Base-by-base conservation (phyloP, 2,113 vertebrate genomes). In the Paramisgurnus dabryanus region DNA sequence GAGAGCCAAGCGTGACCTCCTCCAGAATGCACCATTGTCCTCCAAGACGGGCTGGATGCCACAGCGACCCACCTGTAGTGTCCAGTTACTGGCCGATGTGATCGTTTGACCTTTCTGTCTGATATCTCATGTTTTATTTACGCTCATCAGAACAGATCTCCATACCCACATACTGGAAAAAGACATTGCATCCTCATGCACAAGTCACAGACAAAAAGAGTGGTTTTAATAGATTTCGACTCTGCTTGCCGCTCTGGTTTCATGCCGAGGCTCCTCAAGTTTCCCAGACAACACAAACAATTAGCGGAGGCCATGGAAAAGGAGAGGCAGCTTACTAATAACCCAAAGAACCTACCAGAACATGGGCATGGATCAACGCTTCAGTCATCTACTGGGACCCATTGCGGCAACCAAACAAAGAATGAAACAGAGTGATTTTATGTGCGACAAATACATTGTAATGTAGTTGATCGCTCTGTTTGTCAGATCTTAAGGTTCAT, bases 61-160 rank as follows among this genome's bases (percentile, higher is more conserved):
- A 69, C 57, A 57, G 67, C 67, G 57, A 43, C 34, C 45, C 53
- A 50, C 57, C 34, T 63, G 49, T 43, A 67, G 82, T 67, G 68
- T 89, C 77, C 72, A 64, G 80, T 85, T 85, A 80, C 88, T 22
- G 66, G 47, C 53, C n/a, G 64, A 63, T 60, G 65, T 81, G 81
- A 78, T 82, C 74, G 75, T 72, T 58, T 85, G 87, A 86, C 85
- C 87, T 83, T 81, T 79, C 60, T 67, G 73, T 43, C 78, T 74
- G 77, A 87, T 80, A 78, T 84, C 77, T 78, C 75, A 89, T 88
- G 71, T 86, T 88, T 89, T 87, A 89, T 89, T 87, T 87, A 89
- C 45, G 68, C 76, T 67, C n/a, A 50, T 68, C 75, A 47, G 77
- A 85, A 85, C 64, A 43, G 71, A 18, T 67, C 41, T 43, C 72